A percentile compares a stretch with the other conserved stretches of the same genome.
Conservation (phyloP, 2,797 vertebrate species). For the Etheostoma perlongum region DNA sequence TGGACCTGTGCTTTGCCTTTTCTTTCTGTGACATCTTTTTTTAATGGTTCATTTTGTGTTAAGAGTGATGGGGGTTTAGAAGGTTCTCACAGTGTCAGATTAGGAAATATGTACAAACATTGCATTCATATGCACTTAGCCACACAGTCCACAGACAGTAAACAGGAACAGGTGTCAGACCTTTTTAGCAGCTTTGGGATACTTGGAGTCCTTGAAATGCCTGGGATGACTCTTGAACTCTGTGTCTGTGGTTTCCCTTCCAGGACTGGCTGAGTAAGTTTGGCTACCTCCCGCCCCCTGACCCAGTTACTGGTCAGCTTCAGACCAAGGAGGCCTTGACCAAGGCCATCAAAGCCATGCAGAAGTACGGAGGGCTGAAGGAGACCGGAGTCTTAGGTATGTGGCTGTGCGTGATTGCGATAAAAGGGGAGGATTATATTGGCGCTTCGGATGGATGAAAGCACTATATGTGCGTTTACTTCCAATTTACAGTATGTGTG, state of each 20-base stretch:
- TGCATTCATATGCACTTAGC: background rate
- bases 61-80: background rate
- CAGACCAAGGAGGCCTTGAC: constrained; percentile 93
- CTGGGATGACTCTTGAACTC: constrained; percentile 44
- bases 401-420: background rate
- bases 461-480: background rate
- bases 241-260: constrained; percentile 38
- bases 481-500: background rate
- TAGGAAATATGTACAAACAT: background rate
- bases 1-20: background rate
- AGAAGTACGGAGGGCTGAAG: constrained; percentile 75
- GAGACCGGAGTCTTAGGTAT: constrained; percentile 59
- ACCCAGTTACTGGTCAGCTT: constrained; percentile 90
- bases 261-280: constrained; percentile 98
- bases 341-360: constrained; percentile 95
- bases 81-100: background rate
- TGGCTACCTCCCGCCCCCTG: constrained; percentile 93
- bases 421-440: background rate
- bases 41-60: background rate
- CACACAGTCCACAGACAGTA: constrained; percentile 5
- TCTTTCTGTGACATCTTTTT: background rate
- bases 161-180: constrained; percentile 41
- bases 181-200: constrained; percentile 39
- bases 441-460: background rate
- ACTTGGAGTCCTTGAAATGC: constrained; percentile 41